phyloP scores from a whole-genome alignment of 2,888 invertebrate genomes.

The Cordilura impudica region DNA sequence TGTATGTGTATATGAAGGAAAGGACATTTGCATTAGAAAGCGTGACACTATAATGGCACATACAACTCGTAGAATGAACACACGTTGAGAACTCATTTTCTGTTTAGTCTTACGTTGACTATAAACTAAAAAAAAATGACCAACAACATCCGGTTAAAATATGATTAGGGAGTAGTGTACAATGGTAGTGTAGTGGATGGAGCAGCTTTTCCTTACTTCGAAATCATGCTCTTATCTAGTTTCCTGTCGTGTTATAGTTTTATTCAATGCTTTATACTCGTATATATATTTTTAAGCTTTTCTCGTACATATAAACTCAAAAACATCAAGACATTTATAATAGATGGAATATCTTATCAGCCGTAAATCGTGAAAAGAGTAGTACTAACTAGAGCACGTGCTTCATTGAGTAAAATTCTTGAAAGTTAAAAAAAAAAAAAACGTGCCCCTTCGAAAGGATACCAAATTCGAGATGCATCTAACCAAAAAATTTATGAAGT shows the following conservation, averaged over 20 bases:
- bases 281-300: slow-evolving; percentile 64
- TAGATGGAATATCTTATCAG: slow-evolving; percentile 61
- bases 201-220: slow-evolving; percentile 51
- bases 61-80: slow-evolving; percentile 6
- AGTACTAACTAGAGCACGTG: slow-evolving; percentile 38
- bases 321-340: slow-evolving; percentile 56
- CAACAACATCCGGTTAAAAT: slow-evolving; percentile 61
- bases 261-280: slow-evolving; percentile 77
- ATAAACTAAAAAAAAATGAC: slow-evolving; percentile 52
- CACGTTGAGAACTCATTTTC: slow-evolving; percentile 25
- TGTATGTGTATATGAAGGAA: not conserved
- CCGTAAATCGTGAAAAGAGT: slow-evolving; percentile 14
- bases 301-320: slow-evolving; percentile 11
- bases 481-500: too few species aligned
- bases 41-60: slow-evolving; percentile 48
- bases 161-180: slow-evolving; percentile 64
- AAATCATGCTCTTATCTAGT: slow-evolving; percentile 78
- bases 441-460: too few species aligned
- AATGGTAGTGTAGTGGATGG: slow-evolving; percentile 61
- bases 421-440: too few species aligned
- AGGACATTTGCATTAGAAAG: slow-evolving; percentile 60
- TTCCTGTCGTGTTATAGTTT: slow-evolving; percentile 78
- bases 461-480: too few species aligned
- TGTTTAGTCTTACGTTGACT: slow-evolving; percentile 17
- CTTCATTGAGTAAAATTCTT: too few species aligned